A percentile compares a stretch with the other conserved stretches of the same genome.
These are phyloP conservation scores for Sogatella furcifera DNA, from an alignment of 1,140 invertebrate species.

Conservation along the genomic window DNA sequence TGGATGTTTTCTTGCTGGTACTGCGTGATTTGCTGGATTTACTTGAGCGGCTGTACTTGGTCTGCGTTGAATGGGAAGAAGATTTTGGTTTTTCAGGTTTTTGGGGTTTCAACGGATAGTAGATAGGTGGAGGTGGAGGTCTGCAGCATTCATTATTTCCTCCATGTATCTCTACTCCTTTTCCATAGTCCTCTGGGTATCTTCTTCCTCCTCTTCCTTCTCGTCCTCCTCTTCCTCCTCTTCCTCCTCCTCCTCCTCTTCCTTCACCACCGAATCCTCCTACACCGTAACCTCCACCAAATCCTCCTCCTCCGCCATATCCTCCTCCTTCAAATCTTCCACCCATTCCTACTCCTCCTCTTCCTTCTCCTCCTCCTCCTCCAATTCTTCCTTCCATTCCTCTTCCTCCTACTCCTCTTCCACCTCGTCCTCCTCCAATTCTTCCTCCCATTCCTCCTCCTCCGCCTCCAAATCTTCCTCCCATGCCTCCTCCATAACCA, in stretches of 20 bases:
- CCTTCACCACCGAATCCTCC: not conserved
- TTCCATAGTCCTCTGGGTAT: too few species aligned
- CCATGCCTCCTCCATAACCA: not conserved
- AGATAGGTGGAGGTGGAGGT: too few species aligned
- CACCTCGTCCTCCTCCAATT: not conserved
- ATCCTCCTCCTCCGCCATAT: not conserved
- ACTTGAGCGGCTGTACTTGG: too few species aligned
- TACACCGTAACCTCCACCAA: not conserved
- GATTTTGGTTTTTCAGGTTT: too few species aligned
- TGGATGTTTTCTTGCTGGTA: too few species aligned
- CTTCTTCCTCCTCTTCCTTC: conserved; percentile 16
- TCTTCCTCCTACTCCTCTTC: not conserved
- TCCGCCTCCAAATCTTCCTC: not conserved
- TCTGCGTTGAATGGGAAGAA: too few species aligned
- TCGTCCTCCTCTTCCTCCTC: conserved; percentile 17
- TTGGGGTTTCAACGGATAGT: too few species aligned
- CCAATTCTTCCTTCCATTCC: not conserved
- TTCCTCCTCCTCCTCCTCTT: not conserved
- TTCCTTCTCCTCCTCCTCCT: not conserved
- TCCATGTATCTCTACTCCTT: too few species aligned
- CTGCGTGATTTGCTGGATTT: too few species aligned
- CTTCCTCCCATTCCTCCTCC: not conserved
- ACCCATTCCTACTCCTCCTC: not conserved
- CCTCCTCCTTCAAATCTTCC: not conserved
- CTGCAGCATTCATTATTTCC: too few species aligned